Conservation (phyloP, 1,140 invertebrate species). For the Pararge aegeria region DNA sequence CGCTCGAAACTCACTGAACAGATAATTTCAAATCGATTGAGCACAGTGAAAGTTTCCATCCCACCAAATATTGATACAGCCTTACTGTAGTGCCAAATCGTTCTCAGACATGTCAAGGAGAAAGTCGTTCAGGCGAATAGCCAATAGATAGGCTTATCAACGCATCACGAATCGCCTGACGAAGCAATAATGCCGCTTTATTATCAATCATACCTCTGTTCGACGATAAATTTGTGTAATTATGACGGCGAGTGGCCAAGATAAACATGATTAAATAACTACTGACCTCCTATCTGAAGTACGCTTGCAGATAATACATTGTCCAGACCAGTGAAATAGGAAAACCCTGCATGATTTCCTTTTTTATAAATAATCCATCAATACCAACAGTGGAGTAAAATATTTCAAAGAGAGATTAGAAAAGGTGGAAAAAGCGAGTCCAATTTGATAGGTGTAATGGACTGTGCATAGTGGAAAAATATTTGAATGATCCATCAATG, state of each 20-base stretch:
- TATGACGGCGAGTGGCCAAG: background rate
- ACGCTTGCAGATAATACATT: background rate
- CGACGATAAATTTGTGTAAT: constrained; percentile 34
- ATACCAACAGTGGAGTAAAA: too few relatives aligned
- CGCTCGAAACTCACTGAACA: constrained; percentile 45
- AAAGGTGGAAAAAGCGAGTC: background rate
- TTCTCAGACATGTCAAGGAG: constrained; percentile 42
- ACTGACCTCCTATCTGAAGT: constrained; percentile 4
- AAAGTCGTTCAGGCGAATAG: constrained; percentile 53
- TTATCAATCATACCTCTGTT: constrained; percentile 34
- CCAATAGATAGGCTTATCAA: constrained; percentile 58
- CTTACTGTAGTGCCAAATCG: constrained; percentile 35
- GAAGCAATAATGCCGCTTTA: constrained; percentile 35
- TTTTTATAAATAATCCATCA: too few relatives aligned
- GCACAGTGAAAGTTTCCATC: constrained; percentile 53
- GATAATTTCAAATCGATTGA: constrained; percentile 53
- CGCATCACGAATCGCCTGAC: constrained; percentile 38
- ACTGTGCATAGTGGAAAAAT: constrained; percentile 2
- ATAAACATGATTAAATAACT: constrained; percentile 17
- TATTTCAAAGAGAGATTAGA: background rate
- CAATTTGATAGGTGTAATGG: background rate
- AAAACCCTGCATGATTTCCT: too few relatives aligned
- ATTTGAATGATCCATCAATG: constrained; percentile 39
- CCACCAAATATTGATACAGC: constrained; percentile 45
- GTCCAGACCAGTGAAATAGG: too few relatives aligned